Conservation (phyloP, 1,140 invertebrate genomes). For the Mesaphorura yosii region DNA sequence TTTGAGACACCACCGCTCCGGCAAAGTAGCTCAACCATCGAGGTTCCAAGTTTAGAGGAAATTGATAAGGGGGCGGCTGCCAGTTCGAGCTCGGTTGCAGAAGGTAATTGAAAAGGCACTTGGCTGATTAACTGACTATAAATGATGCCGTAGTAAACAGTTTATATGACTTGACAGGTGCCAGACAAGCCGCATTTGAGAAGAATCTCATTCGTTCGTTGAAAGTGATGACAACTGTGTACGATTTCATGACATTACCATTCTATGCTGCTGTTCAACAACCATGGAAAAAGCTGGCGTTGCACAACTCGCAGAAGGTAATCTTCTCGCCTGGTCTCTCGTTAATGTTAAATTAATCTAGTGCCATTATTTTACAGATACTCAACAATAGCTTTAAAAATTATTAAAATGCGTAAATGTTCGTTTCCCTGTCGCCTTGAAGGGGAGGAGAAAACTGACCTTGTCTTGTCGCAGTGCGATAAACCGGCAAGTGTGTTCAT, state of each 20-base stretch:
- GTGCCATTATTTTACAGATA: too few relatives aligned
- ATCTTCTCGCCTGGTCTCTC: too few relatives aligned
- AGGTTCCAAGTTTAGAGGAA: slow-evolving; percentile 11
- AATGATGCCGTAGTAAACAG: background rate
- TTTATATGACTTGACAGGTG: background rate
- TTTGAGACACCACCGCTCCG: slow-evolving; percentile 20
- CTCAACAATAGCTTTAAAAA: background rate
- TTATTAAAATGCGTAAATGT: too few relatives aligned
- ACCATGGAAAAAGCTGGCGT: slow-evolving; percentile 68
- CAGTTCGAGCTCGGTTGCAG: background rate
- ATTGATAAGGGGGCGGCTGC: background rate
- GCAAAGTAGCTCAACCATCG: slow-evolving; percentile 14
- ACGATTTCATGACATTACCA: slow-evolving; percentile 80
- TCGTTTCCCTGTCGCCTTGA: too few relatives aligned
- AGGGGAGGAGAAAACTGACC: too few relatives aligned
- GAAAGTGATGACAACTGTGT: slow-evolving; percentile 50
- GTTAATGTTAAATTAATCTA: too few relatives aligned
- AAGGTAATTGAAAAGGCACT: background rate
- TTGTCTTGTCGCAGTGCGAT: too few relatives aligned
- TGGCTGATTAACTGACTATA: background rate
- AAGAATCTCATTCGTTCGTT: slow-evolving; percentile 36
- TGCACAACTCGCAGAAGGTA: slow-evolving; percentile 64
- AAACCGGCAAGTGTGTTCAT: too few relatives aligned
- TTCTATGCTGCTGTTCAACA: slow-evolving; percentile 74
- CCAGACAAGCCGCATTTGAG: slow-evolving; percentile 2